Evolutionary conservation across 1,140 invertebrate genomes (phyloP).

Genomic region (Oscheius sp.): DNA sequence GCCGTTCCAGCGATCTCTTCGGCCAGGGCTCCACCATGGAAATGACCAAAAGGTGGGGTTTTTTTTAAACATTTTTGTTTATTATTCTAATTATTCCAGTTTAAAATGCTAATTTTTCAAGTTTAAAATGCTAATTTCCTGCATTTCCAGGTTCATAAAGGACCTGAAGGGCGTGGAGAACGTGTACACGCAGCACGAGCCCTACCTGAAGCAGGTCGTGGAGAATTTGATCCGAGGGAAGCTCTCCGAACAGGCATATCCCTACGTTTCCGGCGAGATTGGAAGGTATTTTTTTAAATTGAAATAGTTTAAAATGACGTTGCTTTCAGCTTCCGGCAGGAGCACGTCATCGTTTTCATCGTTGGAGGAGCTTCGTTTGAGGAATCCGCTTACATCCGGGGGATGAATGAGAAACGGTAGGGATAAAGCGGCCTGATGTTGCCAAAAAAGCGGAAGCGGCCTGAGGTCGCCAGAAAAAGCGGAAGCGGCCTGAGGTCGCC

Average conservation of each 20-base stretch:
- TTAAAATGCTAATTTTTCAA: conserved; percentile 2
- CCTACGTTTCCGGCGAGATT: conserved; percentile 18
- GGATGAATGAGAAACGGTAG: conserved; percentile 71
- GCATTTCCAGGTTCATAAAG: conserved; percentile 53
- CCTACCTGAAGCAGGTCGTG: conserved; percentile 51
- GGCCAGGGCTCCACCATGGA: conserved; percentile 57
- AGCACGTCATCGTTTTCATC: conserved; percentile 89
- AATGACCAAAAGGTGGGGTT: conserved; percentile 48
- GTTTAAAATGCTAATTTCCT: too few species aligned
- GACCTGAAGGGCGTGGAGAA: conserved; percentile 61
- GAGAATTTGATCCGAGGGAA: conserved; percentile 43
- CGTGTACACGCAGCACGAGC: conserved; percentile 60
- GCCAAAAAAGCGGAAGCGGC: too few species aligned
- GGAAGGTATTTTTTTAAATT: conserved; percentile 25
- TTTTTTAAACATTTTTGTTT: neutral
- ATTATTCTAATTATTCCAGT: conserved; percentile 15
- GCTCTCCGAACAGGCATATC: conserved; percentile 43
- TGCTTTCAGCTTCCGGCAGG: conserved; percentile 62
- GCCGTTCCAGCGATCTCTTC: conserved; percentile 53
- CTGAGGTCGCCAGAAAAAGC: too few species aligned
- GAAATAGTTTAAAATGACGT: neutral
- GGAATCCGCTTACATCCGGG: conserved; percentile 82
- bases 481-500: too few species aligned
- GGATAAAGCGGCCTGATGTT: too few species aligned
- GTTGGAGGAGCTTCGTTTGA: conserved; percentile 96